Evolutionary conservation across 37 sponge, comb jelly and placozoan genomes (phyloP).

Genomic region (Haliclona indistincta): DNA sequence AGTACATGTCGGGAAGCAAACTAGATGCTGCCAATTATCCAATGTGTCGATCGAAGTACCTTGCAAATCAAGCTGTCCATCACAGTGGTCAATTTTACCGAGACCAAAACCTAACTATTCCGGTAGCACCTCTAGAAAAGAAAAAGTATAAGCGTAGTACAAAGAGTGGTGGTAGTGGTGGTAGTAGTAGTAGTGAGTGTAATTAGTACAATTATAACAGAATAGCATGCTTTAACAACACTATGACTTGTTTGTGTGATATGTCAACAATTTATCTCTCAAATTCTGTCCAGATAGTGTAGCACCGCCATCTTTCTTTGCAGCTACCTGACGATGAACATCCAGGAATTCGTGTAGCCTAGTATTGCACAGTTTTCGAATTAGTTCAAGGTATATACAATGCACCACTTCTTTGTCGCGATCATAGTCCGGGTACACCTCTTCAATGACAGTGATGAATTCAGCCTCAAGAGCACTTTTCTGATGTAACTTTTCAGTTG

Average conservation of each 20-base stretch:
- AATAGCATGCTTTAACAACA: too few relatives aligned
- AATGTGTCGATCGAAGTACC: background rate
- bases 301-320: background rate
- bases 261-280: background rate
- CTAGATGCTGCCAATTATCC: constrained; percentile 23
- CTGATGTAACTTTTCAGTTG: background rate
- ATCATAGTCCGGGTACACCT: background rate
- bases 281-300: constrained; percentile 7
- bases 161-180: too few relatives aligned
- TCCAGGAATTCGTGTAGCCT: constrained; percentile 3
- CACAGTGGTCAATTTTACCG: constrained; percentile 7
- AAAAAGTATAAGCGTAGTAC: too few relatives aligned
- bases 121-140: background rate
- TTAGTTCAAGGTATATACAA: background rate
- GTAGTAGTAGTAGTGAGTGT: background rate
- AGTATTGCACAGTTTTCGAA: constrained; percentile 1
- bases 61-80: constrained; percentile 7
- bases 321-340: background rate
- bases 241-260: background rate
- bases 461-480: too few relatives aligned
- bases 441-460: too few relatives aligned
- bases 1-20: constrained; percentile 17
- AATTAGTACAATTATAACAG: background rate
- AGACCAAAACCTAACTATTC: background rate
- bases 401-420: background rate